Evolutionary conservation across 2,888 invertebrate species (phyloP).

Genomic region (Thymelicus acteon): DNA sequence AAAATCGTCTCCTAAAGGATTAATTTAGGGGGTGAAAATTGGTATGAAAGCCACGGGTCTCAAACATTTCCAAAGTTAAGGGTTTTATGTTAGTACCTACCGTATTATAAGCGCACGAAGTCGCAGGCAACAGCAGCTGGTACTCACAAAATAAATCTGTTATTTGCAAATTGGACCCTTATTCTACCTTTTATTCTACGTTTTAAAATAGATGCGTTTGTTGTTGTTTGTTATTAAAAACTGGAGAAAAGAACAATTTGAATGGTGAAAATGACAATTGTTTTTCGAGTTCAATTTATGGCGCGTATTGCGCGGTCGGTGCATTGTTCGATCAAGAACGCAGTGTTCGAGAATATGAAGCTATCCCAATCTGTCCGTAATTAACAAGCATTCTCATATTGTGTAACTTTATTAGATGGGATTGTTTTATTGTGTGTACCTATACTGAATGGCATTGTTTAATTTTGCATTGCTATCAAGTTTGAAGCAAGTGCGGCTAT

Average conservation of each 20-base stretch:
- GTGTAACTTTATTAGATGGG: not conserved
- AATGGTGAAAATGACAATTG: conserved; percentile 1
- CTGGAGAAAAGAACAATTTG: not conserved
- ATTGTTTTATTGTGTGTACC: not conserved
- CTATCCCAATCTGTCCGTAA: not conserved
- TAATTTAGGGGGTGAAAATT: no score
- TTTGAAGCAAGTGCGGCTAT: not conserved
- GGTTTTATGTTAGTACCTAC: no score
- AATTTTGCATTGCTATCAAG: not conserved
- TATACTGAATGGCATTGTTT: not conserved
- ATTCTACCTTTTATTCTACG: no score
- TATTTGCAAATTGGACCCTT: no score
- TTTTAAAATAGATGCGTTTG: no score
- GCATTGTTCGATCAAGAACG: conserved; percentile 11
- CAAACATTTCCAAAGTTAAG: no score
- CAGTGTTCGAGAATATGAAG: not conserved
- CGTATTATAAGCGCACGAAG: no score
- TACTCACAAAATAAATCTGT: no score
- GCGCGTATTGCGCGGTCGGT: not conserved
- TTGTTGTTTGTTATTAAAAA: not conserved
- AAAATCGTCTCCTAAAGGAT: no score
- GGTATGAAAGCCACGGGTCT: no score
- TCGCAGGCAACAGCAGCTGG: no score
- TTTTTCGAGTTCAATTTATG: not conserved
- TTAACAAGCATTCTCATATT: not conserved